A percentile compares a stretch with the other conserved stretches of the same genome.
phyloP scores from a whole-genome alignment of 2,113 vertebrate species.

The Silurus glanis region DNA sequence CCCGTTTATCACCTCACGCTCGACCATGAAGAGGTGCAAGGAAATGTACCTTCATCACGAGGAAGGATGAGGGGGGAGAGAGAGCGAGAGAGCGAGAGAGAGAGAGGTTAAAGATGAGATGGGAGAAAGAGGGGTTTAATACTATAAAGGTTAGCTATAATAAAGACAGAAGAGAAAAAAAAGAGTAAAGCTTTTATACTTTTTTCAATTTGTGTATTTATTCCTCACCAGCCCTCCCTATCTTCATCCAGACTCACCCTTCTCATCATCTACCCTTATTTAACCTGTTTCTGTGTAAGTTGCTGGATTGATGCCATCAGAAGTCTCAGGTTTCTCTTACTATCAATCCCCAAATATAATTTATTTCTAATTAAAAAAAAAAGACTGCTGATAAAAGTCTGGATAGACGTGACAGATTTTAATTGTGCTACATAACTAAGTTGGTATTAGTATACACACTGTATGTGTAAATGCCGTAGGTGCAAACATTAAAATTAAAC shows the following conservation, averaged over 20 bases:
- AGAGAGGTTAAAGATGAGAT: constrained; percentile 62
- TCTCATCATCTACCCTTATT: neutral
- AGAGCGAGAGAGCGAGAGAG: constrained; percentile 26
- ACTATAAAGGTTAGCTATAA: neutral
- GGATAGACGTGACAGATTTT: neutral
- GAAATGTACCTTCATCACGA: constrained; percentile 64
- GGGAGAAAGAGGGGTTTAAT: constrained; percentile 45
- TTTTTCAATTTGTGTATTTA: neutral
- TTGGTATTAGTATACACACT: neutral
- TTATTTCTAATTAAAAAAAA: too few relatives aligned
- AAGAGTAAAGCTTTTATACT: neutral
- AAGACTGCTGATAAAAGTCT: neutral
- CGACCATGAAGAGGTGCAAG: constrained; percentile 55
- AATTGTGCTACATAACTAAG: neutral
- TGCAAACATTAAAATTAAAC: neutral
- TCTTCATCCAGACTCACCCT: neutral
- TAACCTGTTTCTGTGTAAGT: neutral
- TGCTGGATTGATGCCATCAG: neutral
- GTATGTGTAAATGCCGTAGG: neutral
- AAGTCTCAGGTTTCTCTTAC: neutral
- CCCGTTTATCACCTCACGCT: constrained; percentile 81
- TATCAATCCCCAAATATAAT: neutral
- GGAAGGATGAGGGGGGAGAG: constrained; percentile 45
- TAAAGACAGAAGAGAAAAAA: neutral
- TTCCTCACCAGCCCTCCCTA: neutral